Conservation (phyloP, 2,797 vertebrate species). For the Spinus pinus region DNA sequence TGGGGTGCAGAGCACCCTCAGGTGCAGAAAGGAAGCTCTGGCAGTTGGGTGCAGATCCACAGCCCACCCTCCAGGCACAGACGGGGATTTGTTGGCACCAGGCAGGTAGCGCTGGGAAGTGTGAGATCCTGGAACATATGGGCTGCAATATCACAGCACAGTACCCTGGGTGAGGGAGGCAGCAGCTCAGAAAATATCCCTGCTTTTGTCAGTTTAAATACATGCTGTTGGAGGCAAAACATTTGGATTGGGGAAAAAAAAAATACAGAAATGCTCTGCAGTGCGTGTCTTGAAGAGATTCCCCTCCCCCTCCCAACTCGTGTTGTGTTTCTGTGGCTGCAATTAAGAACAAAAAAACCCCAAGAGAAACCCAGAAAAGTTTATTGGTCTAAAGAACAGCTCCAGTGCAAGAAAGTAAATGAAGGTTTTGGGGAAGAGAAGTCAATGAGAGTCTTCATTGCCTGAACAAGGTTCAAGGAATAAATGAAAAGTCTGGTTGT, state of each 20-base stretch:
- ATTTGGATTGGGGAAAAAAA: neutral
- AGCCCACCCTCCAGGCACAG: conserved; percentile 21
- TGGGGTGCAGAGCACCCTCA: neutral
- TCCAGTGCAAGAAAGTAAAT: neutral
- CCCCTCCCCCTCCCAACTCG: neutral
- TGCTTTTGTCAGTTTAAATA: conserved; percentile 24
- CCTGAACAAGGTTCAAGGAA: neutral
- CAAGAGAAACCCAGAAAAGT: neutral
- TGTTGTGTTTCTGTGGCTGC: neutral
- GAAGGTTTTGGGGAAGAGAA: neutral
- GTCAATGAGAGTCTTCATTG: neutral
- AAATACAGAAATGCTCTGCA: neutral
- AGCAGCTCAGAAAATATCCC: conserved; percentile 42
- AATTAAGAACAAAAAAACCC: neutral
- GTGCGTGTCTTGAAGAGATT: neutral
- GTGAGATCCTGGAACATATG: conserved; percentile 68
- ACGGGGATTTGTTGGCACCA: conserved; percentile 19
- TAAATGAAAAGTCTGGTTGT: neutral
- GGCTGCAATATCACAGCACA: conserved; percentile 43
- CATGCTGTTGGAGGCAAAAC: conserved; percentile 38
- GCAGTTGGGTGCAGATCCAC: neutral
- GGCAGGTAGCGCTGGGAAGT: conserved; percentile 29
- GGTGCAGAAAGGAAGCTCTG: neutral
- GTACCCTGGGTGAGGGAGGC: conserved; percentile 3
- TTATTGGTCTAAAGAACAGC: neutral